Conservation (phyloP, 2,113 vertebrate genomes). For the Amphiprion ocellaris region DNA sequence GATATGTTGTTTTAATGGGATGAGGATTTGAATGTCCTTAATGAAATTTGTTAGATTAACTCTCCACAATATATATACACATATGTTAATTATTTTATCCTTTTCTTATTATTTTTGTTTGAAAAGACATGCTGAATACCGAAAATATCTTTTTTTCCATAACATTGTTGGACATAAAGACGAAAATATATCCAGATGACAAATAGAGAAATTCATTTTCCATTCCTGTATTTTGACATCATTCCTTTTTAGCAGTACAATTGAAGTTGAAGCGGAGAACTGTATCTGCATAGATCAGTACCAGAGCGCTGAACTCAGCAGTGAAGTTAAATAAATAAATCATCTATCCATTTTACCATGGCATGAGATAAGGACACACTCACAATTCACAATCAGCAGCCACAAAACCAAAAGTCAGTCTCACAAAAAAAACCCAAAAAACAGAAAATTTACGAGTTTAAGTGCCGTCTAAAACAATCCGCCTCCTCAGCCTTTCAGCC, state of each 20-base stretch:
- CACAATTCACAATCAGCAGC: constrained; percentile 24
- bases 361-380: background rate
- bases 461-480: constrained; percentile 27
- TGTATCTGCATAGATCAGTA: constrained; percentile 3
- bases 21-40: background rate
- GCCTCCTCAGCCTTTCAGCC: background rate
- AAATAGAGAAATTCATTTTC: background rate
- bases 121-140: background rate
- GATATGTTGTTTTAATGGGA: background rate
- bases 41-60: background rate
- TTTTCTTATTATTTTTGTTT: constrained; percentile 13
- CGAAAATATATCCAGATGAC: background rate
- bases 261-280: background rate
- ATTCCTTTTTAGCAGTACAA: constrained; percentile 32
- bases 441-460: constrained; percentile 16
- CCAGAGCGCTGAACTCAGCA: constrained; percentile 5
- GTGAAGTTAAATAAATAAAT: constrained; percentile 11
- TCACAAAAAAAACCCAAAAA: background rate
- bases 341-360: background rate
- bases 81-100: constrained; percentile 24
- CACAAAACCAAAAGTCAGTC: constrained; percentile 12
- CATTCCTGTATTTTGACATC: constrained; percentile 36
- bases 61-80: background rate
- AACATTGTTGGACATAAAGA: background rate
- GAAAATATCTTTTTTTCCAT: constrained; percentile 1